Base-by-base conservation (phyloP, 2,888 invertebrate genomes). In the Morpho helenor region DNA sequence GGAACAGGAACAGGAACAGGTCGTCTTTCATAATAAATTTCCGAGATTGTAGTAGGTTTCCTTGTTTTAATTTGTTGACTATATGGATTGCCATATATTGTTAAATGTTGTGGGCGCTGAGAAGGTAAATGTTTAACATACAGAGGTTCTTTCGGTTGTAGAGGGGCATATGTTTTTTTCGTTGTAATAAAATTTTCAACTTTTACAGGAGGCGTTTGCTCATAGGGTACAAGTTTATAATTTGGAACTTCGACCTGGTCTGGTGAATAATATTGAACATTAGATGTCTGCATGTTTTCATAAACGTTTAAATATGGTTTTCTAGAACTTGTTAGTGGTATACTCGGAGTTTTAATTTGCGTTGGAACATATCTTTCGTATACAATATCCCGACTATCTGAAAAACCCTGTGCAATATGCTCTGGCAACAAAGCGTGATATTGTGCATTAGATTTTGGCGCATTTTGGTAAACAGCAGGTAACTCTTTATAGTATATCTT, bases 141-240 rank as follows among this genome's bases (percentile, higher is more conserved):
- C 55, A 82, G 68, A 57, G 74, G 75, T 56, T 88, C 84, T 65
- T 80, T 82, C 7, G 74, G 76, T 62, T 75, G 72, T 8, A 78
- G 76, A 22, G 77, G 74, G 22, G 45, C 75, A 66, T 53, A 78
- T 68, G 57, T 75, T 62, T 80, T 82, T 57, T 77, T 77, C 7
- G 65, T 45, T 22, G 69, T 54, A 58, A 76, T 75, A 65, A 74
- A 48, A 42, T 75, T 72, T 56, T 70, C 70, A 41, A 75, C 68
- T 68, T 75, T 75, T 5, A 88, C 70, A 2, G 91, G 91, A 47
- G 91, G 89, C 8, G 90, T 83, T 73, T 91, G 91, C 57, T 91
- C 85, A 67, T 91, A 91, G 0, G 91, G 91, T n/a, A 91, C 79
- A 47, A 91, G 71, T 74, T 87, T 91, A 65, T 83, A 91, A 70